Percentiles rank a stretch among this genome's conserved stretches.
Evolutionary conservation across 2,797 vertebrate genomes (phyloP).

Genomic region (Coreius guichenoti): DNA sequence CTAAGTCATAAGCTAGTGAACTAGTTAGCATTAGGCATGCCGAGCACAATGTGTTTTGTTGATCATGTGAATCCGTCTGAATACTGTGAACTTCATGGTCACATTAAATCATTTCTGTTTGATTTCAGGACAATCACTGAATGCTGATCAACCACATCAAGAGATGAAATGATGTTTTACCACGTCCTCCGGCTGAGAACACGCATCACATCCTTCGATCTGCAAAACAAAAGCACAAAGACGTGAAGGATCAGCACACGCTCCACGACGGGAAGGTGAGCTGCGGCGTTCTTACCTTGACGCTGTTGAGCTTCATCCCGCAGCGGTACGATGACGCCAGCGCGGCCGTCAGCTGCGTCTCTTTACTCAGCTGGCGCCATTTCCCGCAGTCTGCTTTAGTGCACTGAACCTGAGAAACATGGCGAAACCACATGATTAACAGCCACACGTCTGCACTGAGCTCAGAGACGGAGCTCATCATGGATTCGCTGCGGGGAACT

Average conservation of each 20-base stretch:
- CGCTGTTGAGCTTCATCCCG: slow-evolving; percentile 89
- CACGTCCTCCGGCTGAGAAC: slow-evolving; percentile 93
- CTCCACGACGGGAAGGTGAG: background rate
- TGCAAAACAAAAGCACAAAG: slow-evolving; percentile 63
- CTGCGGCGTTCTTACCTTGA: slow-evolving; percentile 80
- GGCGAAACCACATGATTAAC: background rate
- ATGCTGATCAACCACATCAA: background rate
- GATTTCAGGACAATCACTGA: background rate
- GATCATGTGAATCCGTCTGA: too few species aligned
- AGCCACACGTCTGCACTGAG: too few species aligned
- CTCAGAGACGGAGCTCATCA: too few species aligned
- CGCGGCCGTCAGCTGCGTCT: slow-evolving; percentile 89
- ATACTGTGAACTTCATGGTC: too few species aligned
- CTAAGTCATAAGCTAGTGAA: too few species aligned
- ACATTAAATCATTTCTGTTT: too few species aligned
- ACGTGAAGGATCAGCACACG: background rate
- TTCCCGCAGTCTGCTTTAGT: slow-evolving; percentile 91
- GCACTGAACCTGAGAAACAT: slow-evolving; percentile 87
- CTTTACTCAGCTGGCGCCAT: slow-evolving; percentile 97
- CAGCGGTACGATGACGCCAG: slow-evolving; percentile 90
- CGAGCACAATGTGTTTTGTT: too few species aligned
- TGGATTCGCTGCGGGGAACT: too few species aligned
- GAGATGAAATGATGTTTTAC: slow-evolving; percentile 76
- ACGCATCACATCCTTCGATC: slow-evolving; percentile 90
- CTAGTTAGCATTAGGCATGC: too few species aligned